Base-by-base conservation (phyloP, 2,888 invertebrate genomes). In the Noctua pronuba region DNA sequence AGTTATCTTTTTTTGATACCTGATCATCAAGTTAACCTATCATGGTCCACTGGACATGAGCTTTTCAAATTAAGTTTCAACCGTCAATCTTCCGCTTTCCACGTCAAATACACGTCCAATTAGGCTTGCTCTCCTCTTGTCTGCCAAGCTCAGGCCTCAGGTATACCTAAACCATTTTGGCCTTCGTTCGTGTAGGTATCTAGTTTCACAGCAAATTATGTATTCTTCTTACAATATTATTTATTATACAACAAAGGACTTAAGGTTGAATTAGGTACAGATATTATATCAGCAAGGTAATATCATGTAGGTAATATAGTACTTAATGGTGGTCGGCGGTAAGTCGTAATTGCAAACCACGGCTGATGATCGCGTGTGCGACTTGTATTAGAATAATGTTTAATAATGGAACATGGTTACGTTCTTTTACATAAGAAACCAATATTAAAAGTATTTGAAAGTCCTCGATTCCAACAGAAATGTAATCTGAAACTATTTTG, bases 331-430 rank as follows among this genome's bases (percentile, higher is more conserved):
- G 71, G 65, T 74, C 66, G 64, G 31, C 55, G 55, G 68, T 76
- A 83, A 87, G 52, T 64, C 60, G 66, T 76, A 83, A 87, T 80
- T 77, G 70, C 69, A 81, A 73, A 76, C 77, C 69, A 74, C 38
- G 70, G 66, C 66, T 75, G 64, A 65, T 58, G 75, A 75, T 86
- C 86, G 86, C 84, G 78, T 88, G 88, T 72, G 73, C 58, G 65
- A 78, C 66, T 73, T 83, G 68, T 77, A 64, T 76, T 75, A 70
- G 68, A 79, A 75, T 73, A 75, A 75, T 75, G 46, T 72, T 73
- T 76, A 72, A 62, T 79, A 69, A 66, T 77, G 60, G 65, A 71
- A 68, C 71, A 64, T 62, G 28, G 65, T 76, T 49, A 75, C 62
- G 73, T 86, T 76, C 49, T 71, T 79, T 77, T 78, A 70, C 58